phyloP scores from a whole-genome alignment of 2,797 vertebrate genomes.

The Centropyge bicolor region DNA sequence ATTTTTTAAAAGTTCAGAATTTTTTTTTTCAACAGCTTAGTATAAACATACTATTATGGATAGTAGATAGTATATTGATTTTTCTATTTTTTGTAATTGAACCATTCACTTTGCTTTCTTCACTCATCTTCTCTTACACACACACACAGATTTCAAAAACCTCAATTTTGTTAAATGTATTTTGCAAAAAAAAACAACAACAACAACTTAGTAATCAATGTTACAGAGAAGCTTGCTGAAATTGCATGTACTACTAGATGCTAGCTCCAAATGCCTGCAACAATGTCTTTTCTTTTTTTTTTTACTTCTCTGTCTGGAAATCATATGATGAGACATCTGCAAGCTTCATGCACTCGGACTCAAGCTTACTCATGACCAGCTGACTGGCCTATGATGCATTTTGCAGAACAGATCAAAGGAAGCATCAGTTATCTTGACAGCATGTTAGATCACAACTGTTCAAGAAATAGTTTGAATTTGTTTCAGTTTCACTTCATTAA shows the following conservation, averaged over 20 bases:
- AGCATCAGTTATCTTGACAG: background rate
- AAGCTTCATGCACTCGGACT: background rate
- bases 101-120: background rate
- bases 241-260: background rate
- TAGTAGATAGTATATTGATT: too few relatives aligned
- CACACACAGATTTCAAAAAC: too few relatives aligned
- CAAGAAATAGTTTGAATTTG: background rate
- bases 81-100: too few relatives aligned
- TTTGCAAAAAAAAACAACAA: too few relatives aligned
- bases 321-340: slow-evolving; percentile 17
- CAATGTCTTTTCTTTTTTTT: background rate
- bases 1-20: background rate
- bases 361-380: slow-evolving; percentile 1
- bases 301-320: background rate
- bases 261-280: background rate
- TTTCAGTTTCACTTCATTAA: background rate
- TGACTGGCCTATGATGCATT: background rate
- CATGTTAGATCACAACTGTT: slow-evolving; percentile 8
- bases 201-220: background rate
- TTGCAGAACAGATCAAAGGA: background rate
- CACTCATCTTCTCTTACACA: background rate
- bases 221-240: background rate
- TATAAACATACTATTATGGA: background rate
- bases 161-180: background rate
- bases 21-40: background rate